These are phyloP conservation scores for Numida meleagris DNA, from an alignment of 2,113 vertebrate genomes.

Conservation along the genomic window DNA sequence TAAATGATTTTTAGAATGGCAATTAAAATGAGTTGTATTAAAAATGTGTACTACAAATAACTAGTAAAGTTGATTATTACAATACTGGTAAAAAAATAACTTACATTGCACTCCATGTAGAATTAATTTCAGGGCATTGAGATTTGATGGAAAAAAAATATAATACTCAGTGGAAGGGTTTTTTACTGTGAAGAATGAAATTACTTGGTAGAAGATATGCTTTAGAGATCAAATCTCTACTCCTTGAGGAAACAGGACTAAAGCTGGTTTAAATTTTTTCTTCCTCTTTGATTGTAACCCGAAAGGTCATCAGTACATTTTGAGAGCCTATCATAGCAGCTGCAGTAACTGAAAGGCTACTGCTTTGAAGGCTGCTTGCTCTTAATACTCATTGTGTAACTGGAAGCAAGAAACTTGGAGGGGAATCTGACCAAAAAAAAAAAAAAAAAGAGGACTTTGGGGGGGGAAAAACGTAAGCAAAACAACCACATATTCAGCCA, in stretches of 20 bases:
- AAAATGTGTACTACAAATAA: not conserved
- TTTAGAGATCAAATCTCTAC: not conserved
- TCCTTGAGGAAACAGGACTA: not conserved
- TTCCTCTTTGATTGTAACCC: not conserved
- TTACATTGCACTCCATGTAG: fast-evolving
- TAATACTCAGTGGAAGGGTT: not conserved
- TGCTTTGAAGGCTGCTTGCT: not conserved
- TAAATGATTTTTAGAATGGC: not conserved
- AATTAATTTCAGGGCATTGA: not conserved
- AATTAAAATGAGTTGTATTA: not conserved
- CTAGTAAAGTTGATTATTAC: not conserved
- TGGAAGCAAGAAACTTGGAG: not conserved
- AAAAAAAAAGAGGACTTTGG: not conserved
- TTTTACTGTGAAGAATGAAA: not conserved
- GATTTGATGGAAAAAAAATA: not conserved
- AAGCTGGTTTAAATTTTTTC: not conserved
- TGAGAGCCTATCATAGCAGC: not conserved
- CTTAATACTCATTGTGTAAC: not conserved
- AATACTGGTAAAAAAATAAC: not conserved
- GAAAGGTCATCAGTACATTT: not conserved
- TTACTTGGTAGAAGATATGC: not conserved
- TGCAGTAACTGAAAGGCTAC: not conserved
- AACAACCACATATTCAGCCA: not conserved
- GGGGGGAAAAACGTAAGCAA: not conserved
- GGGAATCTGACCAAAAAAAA: too few species aligned